These are phyloP conservation scores for Saccostrea glomerata DNA, from an alignment of 1,140 invertebrate genomes.

Conservation along the genomic window DNA sequence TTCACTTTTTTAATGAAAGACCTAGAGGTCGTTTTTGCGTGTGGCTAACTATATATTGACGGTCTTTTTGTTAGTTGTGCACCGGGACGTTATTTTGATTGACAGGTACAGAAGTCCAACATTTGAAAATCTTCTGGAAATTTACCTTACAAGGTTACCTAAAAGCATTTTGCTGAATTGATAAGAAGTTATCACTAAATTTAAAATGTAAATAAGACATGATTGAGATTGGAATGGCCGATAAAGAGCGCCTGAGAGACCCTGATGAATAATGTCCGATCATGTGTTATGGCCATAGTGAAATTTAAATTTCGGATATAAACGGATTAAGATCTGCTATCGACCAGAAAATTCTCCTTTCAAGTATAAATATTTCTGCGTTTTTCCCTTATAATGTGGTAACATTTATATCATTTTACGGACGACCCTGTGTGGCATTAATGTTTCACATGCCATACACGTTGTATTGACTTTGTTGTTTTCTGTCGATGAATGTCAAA, in stretches of 20 bases:
- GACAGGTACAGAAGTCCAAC: not conserved
- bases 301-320: conserved; percentile 18
- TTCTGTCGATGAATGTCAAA: too few relatives aligned
- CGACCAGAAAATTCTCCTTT: not conserved
- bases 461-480: not conserved
- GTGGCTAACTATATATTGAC: not conserved
- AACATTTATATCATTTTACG: not conserved
- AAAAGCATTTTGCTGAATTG: conserved; percentile 21
- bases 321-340: not conserved
- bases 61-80: not conserved
- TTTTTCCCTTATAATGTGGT: not conserved
- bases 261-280: not conserved
- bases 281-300: not conserved
- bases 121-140: not conserved
- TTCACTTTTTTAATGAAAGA: conserved; percentile 1
- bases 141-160: conserved; percentile 11
- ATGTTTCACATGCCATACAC: not conserved
- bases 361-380: not conserved
- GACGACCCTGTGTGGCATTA: not conserved
- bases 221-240: conserved; percentile 1
- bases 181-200: conserved; percentile 25
- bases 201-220: conserved; percentile 33
- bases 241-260: conserved; percentile 5
- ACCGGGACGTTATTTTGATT: not conserved
- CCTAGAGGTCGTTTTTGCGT: not conserved